phyloP scores from a whole-genome alignment of 2,113 vertebrate species.

The Pardalotus punctatus region DNA sequence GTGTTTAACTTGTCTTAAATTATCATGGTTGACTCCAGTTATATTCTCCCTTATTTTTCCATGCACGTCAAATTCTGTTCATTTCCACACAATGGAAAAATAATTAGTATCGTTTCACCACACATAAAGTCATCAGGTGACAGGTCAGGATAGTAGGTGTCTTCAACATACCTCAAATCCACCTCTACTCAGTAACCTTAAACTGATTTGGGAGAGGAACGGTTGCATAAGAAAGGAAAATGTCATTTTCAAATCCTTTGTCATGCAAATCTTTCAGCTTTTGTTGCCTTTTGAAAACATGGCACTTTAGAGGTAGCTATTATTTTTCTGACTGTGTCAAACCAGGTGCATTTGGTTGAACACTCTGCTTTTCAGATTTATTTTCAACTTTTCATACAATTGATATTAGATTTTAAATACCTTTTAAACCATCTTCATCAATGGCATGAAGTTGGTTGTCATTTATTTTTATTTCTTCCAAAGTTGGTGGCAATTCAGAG shows the following conservation, averaged over 20 bases:
- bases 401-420: constrained; percentile 58
- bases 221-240: neutral
- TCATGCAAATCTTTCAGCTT: neutral
- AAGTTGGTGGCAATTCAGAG: constrained; percentile 77
- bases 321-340: neutral
- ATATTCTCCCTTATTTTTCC: neutral
- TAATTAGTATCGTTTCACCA: neutral
- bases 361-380: neutral
- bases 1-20: neutral
- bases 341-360: neutral
- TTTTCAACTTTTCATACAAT: neutral
- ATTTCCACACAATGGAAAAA: neutral
- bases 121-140: neutral
- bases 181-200: neutral
- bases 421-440: constrained; percentile 79
- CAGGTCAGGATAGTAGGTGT: neutral
- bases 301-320: neutral
- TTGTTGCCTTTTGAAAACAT: neutral
- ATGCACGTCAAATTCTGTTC: neutral
- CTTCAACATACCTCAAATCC: neutral
- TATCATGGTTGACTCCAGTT: neutral
- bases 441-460: constrained; percentile 86
- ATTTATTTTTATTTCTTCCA: constrained; percentile 95
- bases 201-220: neutral
- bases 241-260: neutral